Evolutionary conservation across 2,797 vertebrate species (phyloP).

Genomic region (Rhynchotus rufescens): DNA sequence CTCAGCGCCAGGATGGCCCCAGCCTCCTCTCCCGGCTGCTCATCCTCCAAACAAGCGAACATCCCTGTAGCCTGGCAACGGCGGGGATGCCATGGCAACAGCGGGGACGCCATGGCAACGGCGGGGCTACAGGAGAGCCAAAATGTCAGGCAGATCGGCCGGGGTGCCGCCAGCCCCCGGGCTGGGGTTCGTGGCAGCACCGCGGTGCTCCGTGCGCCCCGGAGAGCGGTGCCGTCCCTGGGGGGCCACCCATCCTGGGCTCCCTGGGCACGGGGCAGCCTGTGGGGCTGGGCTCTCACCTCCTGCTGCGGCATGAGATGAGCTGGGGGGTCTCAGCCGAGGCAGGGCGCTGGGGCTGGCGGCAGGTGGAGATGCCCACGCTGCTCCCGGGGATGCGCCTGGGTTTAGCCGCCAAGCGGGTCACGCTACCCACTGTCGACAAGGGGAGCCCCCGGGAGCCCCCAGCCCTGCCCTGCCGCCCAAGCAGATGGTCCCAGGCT

Average conservation of each 20-base stretch:
- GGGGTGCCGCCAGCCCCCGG: not conserved
- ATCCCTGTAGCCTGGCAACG: conserved; percentile 42
- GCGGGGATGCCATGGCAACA: not conserved
- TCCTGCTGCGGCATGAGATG: not conserved
- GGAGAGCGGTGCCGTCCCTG: no score
- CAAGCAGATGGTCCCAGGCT: not conserved
- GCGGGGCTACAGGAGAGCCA: not conserved
- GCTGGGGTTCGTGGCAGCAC: not conserved
- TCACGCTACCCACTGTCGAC: no score
- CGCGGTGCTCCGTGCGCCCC: fast-evolving
- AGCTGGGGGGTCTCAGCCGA: not conserved
- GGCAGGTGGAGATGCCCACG: no score
- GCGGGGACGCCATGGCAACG: not conserved
- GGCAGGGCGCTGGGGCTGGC: not conserved
- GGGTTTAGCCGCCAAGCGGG: not conserved
- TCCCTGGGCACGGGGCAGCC: fast-evolving
- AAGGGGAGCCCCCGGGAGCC: not conserved
- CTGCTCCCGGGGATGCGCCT: not conserved
- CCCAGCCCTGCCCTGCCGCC: not conserved
- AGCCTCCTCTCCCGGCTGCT: fast-evolving
- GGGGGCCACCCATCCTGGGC: not conserved
- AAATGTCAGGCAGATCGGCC: not conserved
- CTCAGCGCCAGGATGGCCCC: not conserved
- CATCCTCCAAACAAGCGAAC: not conserved
- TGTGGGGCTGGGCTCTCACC: fast-evolving